Percentiles rank a stretch among this genome's conserved stretches.
phyloP scores from a whole-genome alignment of 2,113 vertebrate genomes.

The Buteo buteo region DNA sequence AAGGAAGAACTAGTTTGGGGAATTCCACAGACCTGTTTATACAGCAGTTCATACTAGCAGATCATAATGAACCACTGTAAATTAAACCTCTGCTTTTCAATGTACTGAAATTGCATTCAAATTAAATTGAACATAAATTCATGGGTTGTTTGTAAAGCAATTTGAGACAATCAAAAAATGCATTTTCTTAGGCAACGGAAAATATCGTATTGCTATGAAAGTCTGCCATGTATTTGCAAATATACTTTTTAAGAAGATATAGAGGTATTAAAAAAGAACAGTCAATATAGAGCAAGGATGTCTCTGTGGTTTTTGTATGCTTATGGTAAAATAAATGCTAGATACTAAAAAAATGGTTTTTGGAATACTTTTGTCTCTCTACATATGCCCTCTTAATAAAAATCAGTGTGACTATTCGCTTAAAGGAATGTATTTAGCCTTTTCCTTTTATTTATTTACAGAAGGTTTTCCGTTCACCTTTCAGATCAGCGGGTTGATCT shows the following conservation, averaged over 20 bases:
- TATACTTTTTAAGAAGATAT: not conserved
- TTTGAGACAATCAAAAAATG: not conserved
- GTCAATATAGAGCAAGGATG: not conserved
- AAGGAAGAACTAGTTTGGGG: not conserved
- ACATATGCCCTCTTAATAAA: not conserved
- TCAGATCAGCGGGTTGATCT: not conserved
- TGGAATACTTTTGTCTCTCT: not conserved
- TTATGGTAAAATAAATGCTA: not conserved
- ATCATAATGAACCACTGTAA: not conserved
- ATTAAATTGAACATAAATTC: not conserved
- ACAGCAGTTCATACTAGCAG: not conserved
- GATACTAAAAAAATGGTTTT: fast-evolving
- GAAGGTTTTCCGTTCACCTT: not conserved
- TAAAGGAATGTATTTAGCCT: not conserved
- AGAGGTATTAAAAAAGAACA: not conserved
- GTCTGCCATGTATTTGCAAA: not conserved
- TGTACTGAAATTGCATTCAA: not conserved
- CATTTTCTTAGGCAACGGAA: not conserved
- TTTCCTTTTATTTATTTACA: not conserved
- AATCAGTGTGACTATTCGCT: not conserved
- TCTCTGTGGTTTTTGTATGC: not conserved
- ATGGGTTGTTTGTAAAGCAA: not conserved
- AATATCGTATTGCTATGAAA: not conserved
- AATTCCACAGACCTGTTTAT: not conserved
- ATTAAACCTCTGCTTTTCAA: not conserved